Conservation (phyloP, 2,888 invertebrate species). For the Dichetophora obliterata region DNA sequence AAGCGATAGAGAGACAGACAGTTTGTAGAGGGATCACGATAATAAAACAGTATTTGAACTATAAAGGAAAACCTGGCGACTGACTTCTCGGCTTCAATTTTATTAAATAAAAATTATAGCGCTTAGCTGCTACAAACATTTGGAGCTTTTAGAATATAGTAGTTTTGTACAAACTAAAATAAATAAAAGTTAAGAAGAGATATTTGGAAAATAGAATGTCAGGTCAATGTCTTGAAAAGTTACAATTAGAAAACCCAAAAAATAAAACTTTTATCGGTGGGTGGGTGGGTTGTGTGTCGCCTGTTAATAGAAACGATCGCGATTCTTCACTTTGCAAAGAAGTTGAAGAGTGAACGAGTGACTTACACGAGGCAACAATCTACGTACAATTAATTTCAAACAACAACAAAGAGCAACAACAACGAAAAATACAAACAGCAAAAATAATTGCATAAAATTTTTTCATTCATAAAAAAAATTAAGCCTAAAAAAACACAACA, state of each 20-base stretch:
- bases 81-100: too few species aligned
- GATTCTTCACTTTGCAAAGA: neutral
- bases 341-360: neutral
- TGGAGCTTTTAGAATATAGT: too few species aligned
- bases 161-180: too few species aligned
- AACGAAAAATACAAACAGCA: neutral
- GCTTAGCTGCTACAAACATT: too few species aligned
- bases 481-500: conserved; percentile 11
- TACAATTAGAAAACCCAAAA: neutral
- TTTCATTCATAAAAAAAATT: conserved; percentile 24
- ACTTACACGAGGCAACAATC: conserved; percentile 14
- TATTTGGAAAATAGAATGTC: too few species aligned
- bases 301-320: neutral
- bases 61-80: too few species aligned
- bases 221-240: too few species aligned
- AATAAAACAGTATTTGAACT: neutral
- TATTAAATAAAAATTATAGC: too few species aligned
- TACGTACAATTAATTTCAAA: neutral
- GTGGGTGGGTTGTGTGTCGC: neutral
- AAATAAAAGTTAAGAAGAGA: too few species aligned
- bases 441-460: conserved; percentile 17
- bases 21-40: neutral
- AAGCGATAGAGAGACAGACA: neutral
- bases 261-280: neutral
- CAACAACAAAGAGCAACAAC: neutral